Conservation (phyloP, 2,888 invertebrate genomes). For the Dynastes tityus region DNA sequence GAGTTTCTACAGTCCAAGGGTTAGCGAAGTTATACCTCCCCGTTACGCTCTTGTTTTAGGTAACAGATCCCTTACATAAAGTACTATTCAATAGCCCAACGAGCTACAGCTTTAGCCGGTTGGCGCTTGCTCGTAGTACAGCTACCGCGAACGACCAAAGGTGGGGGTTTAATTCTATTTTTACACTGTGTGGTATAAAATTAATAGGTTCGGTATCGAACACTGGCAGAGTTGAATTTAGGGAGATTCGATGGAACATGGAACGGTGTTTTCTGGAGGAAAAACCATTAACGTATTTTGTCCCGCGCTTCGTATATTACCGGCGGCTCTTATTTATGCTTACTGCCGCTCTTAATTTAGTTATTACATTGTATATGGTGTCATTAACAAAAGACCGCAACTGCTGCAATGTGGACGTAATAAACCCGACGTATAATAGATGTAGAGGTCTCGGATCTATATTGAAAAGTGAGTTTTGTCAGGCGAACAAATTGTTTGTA, state of each 20-base stretch:
- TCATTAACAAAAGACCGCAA: conserved; percentile 56
- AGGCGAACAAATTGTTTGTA: conserved; percentile 19
- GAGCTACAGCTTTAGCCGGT: conserved; percentile 19
- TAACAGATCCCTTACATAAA: conserved; percentile 36
- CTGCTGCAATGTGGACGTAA: conserved; percentile 27
- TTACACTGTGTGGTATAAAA: conserved; percentile 60
- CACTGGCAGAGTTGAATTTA: conserved; percentile 61
- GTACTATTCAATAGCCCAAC: conserved; percentile 31
- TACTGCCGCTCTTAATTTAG: conserved; percentile 61
- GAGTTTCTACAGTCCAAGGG: conserved; percentile 46
- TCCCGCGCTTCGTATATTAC: conserved; percentile 6
- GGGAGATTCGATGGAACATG: conserved; percentile 57
- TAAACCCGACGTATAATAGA: background rate
- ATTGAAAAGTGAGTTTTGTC: conserved; percentile 27
- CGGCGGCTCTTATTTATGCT: conserved; percentile 60
- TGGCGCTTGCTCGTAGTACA: background rate
- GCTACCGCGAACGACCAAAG: conserved; percentile 50
- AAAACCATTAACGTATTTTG: conserved; percentile 47
- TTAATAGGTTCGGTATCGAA: conserved; percentile 63
- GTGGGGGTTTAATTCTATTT: conserved; percentile 58
- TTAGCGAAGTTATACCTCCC: conserved; percentile 41
- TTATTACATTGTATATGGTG: conserved; percentile 59
- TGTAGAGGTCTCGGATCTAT: conserved; percentile 11
- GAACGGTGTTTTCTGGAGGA: conserved; percentile 55
- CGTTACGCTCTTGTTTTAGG: background rate